These are phyloP conservation scores for Pocota personata DNA, from an alignment of 2,888 invertebrate species.

Conservation along the genomic window DNA sequence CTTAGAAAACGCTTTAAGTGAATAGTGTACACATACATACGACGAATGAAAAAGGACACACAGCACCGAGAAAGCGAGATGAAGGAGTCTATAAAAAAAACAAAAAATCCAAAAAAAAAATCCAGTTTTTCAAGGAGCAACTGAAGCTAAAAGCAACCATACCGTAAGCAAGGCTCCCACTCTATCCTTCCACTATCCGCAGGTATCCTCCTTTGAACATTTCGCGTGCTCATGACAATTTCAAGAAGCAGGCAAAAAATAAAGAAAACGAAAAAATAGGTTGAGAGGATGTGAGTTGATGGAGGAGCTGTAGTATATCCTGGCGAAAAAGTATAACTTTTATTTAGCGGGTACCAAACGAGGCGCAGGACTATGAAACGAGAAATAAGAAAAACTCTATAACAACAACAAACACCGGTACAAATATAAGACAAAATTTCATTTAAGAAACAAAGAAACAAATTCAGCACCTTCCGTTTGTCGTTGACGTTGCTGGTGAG, in stretches of 20 bases:
- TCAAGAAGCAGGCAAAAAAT: slow-evolving; percentile 58
- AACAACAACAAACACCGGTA: not conserved
- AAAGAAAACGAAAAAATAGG: slow-evolving; percentile 72
- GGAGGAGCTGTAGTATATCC: slow-evolving; percentile 35
- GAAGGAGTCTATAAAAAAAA: not conserved
- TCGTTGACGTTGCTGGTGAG: slow-evolving; percentile 18
- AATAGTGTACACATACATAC: slow-evolving; percentile 25
- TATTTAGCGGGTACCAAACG: slow-evolving; percentile 53
- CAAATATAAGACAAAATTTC: slow-evolving; percentile 50
- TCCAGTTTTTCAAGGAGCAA: slow-evolving; percentile 10
- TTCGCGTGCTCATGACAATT: slow-evolving; percentile 70
- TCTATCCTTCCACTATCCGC: slow-evolving; percentile 25
- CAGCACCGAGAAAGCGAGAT: not conserved
- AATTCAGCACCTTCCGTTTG: slow-evolving; percentile 57
- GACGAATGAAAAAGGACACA: not conserved
- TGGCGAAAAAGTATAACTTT: slow-evolving; percentile 55
- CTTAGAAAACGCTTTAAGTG: slow-evolving; percentile 57
- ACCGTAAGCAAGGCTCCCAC: not conserved
- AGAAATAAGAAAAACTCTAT: not conserved
- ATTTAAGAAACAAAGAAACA: slow-evolving; percentile 50
- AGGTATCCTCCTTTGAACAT: slow-evolving; percentile 38
- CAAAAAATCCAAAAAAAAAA: slow-evolving; percentile 1
- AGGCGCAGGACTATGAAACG: slow-evolving; percentile 21
- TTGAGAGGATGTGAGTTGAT: slow-evolving; percentile 67
- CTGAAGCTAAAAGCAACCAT: not conserved